Evolutionary conservation across 2,888 invertebrate species (phyloP).

Genomic region (Sclerodermus sp.): DNA sequence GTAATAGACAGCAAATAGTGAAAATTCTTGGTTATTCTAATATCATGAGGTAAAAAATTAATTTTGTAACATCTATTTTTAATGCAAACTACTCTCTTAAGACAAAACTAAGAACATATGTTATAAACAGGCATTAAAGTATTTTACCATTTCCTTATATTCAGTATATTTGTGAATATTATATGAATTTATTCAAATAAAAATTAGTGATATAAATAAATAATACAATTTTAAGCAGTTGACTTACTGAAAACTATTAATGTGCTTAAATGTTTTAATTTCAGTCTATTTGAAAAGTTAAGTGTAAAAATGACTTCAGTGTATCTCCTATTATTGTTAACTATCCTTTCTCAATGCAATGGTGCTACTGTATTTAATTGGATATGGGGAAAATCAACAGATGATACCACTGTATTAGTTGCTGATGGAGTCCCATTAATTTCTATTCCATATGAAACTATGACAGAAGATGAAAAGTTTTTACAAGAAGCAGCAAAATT

Average conservation of each 20-base stretch:
- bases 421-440: slow-evolving; percentile 46
- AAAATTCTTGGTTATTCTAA: not conserved
- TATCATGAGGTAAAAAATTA: not conserved
- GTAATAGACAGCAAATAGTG: not conserved
- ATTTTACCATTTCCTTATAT: not conserved
- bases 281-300: not conserved
- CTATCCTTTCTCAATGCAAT: slow-evolving; percentile 16
- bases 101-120: no score
- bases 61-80: no score
- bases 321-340: not conserved
- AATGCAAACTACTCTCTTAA: no score
- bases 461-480: slow-evolving; percentile 65
- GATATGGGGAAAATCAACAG: slow-evolving; percentile 42
- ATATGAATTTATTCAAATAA: no score
- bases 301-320: not conserved
- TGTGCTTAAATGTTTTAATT: not conserved
- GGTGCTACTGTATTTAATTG: slow-evolving; percentile 44
- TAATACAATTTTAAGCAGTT: no score
- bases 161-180: no score
- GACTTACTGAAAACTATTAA: no score
- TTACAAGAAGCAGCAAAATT: slow-evolving; percentile 65
- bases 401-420: slow-evolving; percentile 29
- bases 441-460: slow-evolving; percentile 48
- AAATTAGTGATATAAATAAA: no score
- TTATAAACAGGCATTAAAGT: not conserved